Base-by-base conservation (phyloP, 2,888 invertebrate species). In the Ceratothoa steindachneri region DNA sequence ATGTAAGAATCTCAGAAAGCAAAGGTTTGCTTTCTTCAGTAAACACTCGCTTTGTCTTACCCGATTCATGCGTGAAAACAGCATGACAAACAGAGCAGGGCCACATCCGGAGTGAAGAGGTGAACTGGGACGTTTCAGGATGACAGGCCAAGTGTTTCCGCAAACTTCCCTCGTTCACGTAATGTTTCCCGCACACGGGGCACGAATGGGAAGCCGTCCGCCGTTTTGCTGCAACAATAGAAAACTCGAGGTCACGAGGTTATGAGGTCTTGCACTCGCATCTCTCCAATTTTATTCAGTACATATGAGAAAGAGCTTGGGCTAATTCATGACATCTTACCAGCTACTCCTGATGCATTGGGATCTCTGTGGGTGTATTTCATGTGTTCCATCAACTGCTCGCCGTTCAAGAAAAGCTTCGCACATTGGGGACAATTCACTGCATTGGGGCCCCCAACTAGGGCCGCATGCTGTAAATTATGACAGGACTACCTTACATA, bases 321-420 rank as follows among this genome's bases (percentile, higher is more conserved):
- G n/a, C n/a, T n/a, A 41, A 41, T 5, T 41, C 5, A 41, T 9
- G 15, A 41, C 5, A 4, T 24, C 60, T 24, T 91, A 93, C 93
- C 92, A 88, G 92, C 91, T 86, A 92, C 92, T 84, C 92, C 92
- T 82, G 91, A 90, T 81, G 92, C 91, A 85, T 92, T 92, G 52
- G 93, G 94, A 84, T 95, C 95, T 88, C 95, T 95, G 86, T 95
- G 95, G 71, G 93, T 92, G 85, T 93, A 92, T 87, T 95, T 95
- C 95, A 95, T 95, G 85, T 95, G 95, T 86, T 95, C 95, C 88
- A 95, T 93, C 78, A 95, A 89, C 73, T 93, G 93, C 86, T 95
- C 95, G 81, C 93, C 93, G 81, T 93, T 93, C 83, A 95, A 90
- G 87, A 95, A 93, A 84, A 95, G 90, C 87, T 95, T 95, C 88